Percentiles rank a stretch among this genome's conserved stretches.
These are phyloP conservation scores for Haplochromis burtoni DNA, from an alignment of 2,113 vertebrate genomes.

Conservation along the genomic window DNA sequence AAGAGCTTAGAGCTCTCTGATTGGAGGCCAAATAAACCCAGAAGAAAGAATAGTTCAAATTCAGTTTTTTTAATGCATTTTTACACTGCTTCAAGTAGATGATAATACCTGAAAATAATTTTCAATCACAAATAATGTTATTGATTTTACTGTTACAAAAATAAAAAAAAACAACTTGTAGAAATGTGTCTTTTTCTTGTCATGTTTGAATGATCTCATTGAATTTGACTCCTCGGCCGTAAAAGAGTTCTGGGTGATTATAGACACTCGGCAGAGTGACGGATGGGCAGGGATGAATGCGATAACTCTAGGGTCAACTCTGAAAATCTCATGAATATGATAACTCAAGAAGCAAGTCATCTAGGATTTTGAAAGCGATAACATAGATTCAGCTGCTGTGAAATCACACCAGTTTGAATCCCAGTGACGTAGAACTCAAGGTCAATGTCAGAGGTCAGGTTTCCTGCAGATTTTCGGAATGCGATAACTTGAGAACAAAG, in stretches of 20 bases:
- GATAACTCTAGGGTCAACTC: neutral
- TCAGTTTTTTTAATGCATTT: neutral
- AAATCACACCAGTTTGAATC: neutral
- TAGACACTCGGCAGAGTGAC: neutral
- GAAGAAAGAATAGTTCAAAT: neutral
- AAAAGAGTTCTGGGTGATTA: neutral
- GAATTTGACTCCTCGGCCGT: rapidly evolving
- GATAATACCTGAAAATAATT: neutral
- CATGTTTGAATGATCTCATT: neutral
- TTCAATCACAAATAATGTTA: neutral
- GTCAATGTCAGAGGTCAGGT: neutral
- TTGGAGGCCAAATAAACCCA: neutral
- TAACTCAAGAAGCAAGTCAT: neutral
- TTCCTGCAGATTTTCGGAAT: neutral
- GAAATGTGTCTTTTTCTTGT: neutral
- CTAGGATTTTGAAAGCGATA: neutral
- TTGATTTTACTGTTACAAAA: neutral
- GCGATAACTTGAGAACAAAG: neutral
- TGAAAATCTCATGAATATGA: neutral
- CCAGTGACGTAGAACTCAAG: neutral
- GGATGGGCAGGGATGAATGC: neutral
- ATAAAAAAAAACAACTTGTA: rapidly evolving
- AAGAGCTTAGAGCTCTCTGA: neutral
- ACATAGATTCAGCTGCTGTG: neutral
- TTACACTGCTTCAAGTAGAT: neutral